Conservation (phyloP, 2,888 invertebrate genomes). For the Pocota personata region DNA sequence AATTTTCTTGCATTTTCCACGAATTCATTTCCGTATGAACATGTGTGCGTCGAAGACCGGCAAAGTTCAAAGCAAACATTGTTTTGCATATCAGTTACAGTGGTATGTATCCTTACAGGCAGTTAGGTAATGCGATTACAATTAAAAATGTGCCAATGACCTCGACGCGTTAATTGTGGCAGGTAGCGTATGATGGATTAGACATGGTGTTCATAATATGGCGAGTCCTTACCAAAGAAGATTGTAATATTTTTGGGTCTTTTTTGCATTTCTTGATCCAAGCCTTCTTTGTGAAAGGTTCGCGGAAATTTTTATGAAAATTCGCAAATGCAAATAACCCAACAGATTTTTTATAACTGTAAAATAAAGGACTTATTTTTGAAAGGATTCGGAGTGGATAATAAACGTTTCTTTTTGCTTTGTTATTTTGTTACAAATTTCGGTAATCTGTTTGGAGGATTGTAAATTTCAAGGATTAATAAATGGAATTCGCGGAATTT, state of each 20-base stretch:
- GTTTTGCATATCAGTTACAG: slow-evolving; percentile 58
- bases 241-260: background rate
- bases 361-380: background rate
- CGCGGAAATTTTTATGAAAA: slow-evolving; percentile 16
- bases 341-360: slow-evolving; percentile 29
- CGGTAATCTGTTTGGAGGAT: background rate
- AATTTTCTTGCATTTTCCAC: slow-evolving; percentile 18
- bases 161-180: slow-evolving; percentile 24
- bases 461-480: background rate
- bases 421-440: slow-evolving; percentile 35
- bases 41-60: slow-evolving; percentile 39
- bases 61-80: slow-evolving; percentile 43
- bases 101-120: slow-evolving; percentile 37
- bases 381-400: slow-evolving; percentile 27
- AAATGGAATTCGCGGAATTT: background rate
- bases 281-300: background rate
- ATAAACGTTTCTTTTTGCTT: slow-evolving; percentile 27
- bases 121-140: slow-evolving; percentile 62
- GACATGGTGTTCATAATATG: background rate
- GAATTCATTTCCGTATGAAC: slow-evolving; percentile 32
- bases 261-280: background rate
- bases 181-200: slow-evolving; percentile 17
- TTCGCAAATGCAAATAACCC: slow-evolving; percentile 51
- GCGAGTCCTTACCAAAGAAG: background rate
- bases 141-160: slow-evolving; percentile 47